Base-by-base conservation (phyloP, 2,797 vertebrate genomes). In the Amphiprion clarkii region DNA sequence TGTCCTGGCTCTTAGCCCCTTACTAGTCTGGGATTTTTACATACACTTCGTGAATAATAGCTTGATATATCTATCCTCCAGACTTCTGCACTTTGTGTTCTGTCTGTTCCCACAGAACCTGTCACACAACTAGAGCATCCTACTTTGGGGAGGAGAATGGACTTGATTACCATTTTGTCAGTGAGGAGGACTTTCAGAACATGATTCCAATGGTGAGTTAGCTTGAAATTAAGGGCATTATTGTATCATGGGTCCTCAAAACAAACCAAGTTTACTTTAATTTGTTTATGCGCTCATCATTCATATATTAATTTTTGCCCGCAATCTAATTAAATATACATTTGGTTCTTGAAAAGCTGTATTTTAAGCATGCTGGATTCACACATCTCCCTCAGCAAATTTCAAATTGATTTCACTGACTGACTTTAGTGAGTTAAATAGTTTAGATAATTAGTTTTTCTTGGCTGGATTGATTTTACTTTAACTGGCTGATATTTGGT, bases 111-210 rank as follows among this genome's bases (percentile, higher is more conserved):
- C 21, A 65, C 93, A 99, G 98, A 56, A 91, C 94, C 73, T 96
- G 95, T 74, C 97, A 99, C 88, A 98, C 98, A 67, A 99, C 97
- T 17, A 96, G 98, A 88, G 79, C 69, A 5, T 94, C 96, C 46
- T 97, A 97, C 82, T 95, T 92, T 71, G 96, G 96, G 67, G 98
- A 99, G 89, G 95, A 97, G 69, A 94, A 97, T 76, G 95, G 95
- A 42, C 89, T 93, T 0, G 97, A 99, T 92, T 98, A 98, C 88
- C 95, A 98, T 86, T 99, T 98, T 78, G 64, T 97, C 86, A 95
- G 94, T 10, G 90, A 95, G 67, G 96, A 96, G 74, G 94, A 89
- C 7, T 99, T 99, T 92, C 91, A 96, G 51, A 82, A 92, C 82
- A 95, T 97, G 96, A 86, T 96, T 76, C 82, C 71, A 51, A 92